Percentiles rank a stretch among this genome's conserved stretches.
phyloP scores from a whole-genome alignment of 2,797 vertebrate species.

The Cuniculus paca region DNA sequence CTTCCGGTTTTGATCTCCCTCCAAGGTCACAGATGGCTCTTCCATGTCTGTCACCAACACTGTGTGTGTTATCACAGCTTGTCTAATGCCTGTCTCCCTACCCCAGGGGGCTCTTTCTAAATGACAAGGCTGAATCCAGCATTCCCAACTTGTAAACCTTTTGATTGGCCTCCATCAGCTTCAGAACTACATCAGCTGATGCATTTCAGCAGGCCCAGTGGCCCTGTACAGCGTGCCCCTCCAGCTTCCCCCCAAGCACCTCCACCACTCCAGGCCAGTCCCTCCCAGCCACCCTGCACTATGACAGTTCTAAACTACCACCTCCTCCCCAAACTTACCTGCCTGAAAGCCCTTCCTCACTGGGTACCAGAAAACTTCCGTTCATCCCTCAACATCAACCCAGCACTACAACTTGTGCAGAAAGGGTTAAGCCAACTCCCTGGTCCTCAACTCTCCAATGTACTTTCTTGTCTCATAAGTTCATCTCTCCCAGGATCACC shows the following conservation, averaged over 20 bases:
- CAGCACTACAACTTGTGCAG: neutral
- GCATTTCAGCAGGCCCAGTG: neutral
- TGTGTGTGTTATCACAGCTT: neutral
- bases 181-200: neutral
- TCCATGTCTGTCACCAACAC: neutral
- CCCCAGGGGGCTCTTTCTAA: neutral
- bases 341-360: neutral
- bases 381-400: conserved; percentile 13
- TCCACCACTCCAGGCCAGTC: neutral
- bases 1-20: neutral
- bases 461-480: neutral
- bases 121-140: neutral
- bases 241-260: neutral
- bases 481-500: neutral
- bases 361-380: neutral
- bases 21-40: neutral
- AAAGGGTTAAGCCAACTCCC: neutral
- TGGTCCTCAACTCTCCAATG: neutral
- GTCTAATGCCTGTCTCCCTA: neutral
- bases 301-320: neutral
- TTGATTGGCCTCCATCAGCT: accelerated
- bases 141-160: neutral
- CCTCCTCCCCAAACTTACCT: neutral
- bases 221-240: neutral
- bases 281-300: neutral